Conservation (phyloP, 2,888 invertebrate genomes). For the Melanchra persicariae region DNA sequence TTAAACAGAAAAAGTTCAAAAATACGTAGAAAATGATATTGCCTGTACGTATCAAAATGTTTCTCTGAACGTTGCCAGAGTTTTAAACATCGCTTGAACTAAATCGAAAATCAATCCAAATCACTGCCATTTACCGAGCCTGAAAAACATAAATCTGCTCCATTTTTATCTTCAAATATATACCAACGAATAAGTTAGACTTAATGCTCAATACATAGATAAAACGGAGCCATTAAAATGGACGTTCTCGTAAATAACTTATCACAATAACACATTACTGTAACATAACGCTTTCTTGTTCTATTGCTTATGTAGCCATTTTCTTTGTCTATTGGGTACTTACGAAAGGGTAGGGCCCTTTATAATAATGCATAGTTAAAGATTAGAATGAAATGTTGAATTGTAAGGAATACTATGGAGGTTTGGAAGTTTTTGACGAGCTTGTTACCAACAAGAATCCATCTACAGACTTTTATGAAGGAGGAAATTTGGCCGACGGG, state of each 20-base stretch:
- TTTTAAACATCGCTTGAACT: slow-evolving; percentile 16
- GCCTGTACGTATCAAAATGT: neutral
- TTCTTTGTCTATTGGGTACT: slow-evolving; percentile 38
- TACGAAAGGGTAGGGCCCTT: too few relatives aligned
- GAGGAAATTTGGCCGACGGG: too few relatives aligned
- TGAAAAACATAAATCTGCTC: slow-evolving; percentile 34
- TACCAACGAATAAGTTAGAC: slow-evolving; percentile 36
- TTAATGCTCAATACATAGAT: slow-evolving; percentile 46
- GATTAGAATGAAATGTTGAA: slow-evolving; percentile 57
- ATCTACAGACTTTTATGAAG: too few relatives aligned
- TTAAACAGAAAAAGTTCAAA: too few relatives aligned
- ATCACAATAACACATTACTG: slow-evolving; percentile 60
- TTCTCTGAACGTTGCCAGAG: neutral
- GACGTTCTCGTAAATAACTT: slow-evolving; percentile 57
- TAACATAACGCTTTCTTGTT: slow-evolving; percentile 44
- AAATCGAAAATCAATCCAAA: slow-evolving; percentile 57
- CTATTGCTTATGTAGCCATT: slow-evolving; percentile 44
- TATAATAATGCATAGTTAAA: slow-evolving; percentile 37
- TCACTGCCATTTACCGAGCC: slow-evolving; percentile 44
- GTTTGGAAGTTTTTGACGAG: slow-evolving; percentile 8
- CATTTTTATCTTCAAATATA: slow-evolving; percentile 56
- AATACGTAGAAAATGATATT: neutral
- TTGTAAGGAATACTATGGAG: slow-evolving; percentile 12
- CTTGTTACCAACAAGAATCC: too few relatives aligned
- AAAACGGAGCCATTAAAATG: slow-evolving; percentile 44